These are phyloP conservation scores for Liasis olivaceus DNA, from an alignment of 2,797 vertebrate species.

Conservation along the genomic window DNA sequence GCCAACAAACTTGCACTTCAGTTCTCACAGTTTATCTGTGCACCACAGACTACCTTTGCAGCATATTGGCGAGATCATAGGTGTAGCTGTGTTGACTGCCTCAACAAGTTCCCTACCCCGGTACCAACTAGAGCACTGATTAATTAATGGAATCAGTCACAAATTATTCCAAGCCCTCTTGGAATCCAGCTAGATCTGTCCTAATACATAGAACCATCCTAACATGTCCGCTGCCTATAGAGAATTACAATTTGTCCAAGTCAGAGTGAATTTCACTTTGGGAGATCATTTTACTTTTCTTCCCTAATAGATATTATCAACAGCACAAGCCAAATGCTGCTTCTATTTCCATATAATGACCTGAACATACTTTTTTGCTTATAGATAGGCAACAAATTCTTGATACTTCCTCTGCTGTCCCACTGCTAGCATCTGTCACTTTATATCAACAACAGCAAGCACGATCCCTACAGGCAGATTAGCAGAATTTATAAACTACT, in stretches of 20 bases:
- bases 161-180: neutral
- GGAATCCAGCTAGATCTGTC: neutral
- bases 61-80: neutral
- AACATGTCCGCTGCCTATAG: neutral
- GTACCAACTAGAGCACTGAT: neutral
- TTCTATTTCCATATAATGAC: neutral
- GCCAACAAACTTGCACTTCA: neutral
- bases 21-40: neutral
- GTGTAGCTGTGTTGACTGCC: neutral
- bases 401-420: conserved; percentile 24
- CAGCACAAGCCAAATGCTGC: neutral
- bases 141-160: neutral
- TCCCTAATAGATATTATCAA: neutral
- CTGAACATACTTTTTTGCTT: conserved; percentile 9
- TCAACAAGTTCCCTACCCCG: neutral
- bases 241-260: neutral
- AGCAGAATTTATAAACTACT: conserved; percentile 62
- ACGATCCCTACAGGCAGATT: conserved; percentile 55
- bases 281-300: neutral
- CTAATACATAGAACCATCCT: neutral
- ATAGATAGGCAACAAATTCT: conserved; percentile 20
- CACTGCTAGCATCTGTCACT: conserved; percentile 57
- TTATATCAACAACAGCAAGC: conserved; percentile 36
- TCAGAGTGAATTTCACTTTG: neutral
- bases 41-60: neutral